Evolutionary conservation across 30 jellyfish, hydroid and myxozoan species (phyloP), one percentile per base, ranked within the genome.

Genomic region (Aurelia sp.): DNA sequence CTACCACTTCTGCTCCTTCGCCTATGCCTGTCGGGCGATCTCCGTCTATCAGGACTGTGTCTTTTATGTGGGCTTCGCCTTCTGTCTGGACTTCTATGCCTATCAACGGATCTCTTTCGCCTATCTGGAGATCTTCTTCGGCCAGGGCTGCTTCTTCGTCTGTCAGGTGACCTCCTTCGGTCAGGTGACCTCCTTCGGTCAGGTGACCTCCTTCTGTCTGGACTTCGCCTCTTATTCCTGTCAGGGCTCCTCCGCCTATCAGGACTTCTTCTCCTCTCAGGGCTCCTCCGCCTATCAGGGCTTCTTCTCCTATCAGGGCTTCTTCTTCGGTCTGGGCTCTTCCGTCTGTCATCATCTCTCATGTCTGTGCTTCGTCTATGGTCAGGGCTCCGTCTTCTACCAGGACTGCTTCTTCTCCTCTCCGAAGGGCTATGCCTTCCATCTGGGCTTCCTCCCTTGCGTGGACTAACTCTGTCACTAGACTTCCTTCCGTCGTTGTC

Each of bases 1-100:
- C 96, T 88, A 3, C 96, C 89, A 66, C 82, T 71, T 67, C 78
- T 73, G 16, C 86, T 61, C 69, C 96, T 87, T 60, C 79, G 61
- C 19, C 76, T 30, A 69, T 22, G 64, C 73, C 90, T 65, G 19
- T 58, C 78, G 7, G 96, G 96, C 0, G 90, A 72, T 30, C 80
- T 83, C 20, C 65, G 60, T 68, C 73, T 59, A 50, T 83, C 92
- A 41, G 86, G 86, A 3, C 91, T 78, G 40, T 78, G 63, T 44
- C 90, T 65, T 63, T 70, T 64, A 13, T 50, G 47, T 16, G 72
- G 62, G 55, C 78, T n/a, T 64, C 84, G 53, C 20, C 75, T 53
- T 11, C 84, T 70, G 3, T 61, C 70, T 7, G 82, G 87, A 27
- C 96, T 88, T 78, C 88, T 52, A 4, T 88, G 59, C 33, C 92